Base-by-base conservation (phyloP, 2,888 invertebrate species). In the Pristionchus fissidentatus region DNA sequence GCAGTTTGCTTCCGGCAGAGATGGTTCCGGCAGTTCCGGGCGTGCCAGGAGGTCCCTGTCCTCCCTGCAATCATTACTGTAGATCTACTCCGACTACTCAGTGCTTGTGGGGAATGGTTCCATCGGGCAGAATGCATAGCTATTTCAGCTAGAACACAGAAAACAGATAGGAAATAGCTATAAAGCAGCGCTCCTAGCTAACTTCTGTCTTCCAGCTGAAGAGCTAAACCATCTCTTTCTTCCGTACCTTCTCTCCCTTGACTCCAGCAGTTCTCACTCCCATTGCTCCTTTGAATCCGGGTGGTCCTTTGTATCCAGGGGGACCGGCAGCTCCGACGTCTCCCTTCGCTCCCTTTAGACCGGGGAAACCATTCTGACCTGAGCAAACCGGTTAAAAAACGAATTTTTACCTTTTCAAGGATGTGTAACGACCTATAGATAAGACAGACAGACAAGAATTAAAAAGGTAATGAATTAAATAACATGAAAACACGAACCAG, bases 191-290 rank as follows among this genome's bases (percentile, higher is more conserved):
- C n/a, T n/a, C n/a, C n/a, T n/a, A n/a, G n/a, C n/a, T n/a, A n/a
- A n/a, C n/a, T n/a, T n/a, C n/a, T n/a, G n/a, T n/a, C n/a, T n/a
- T n/a, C n/a, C n/a, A n/a, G n/a, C n/a, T n/a, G n/a, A n/a, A n/a
- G n/a, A n/a, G n/a, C n/a, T n/a, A n/a, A n/a, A n/a, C n/a, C n/a
- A n/a, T 26, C 41, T 75, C 32, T 22, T 75, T 5, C 78, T 5
- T 0, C 35, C 55, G 13, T 81, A 91, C 91, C 84, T 91, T 91
- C 85, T 91, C 91, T 87, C 91, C 91, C 86, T 91, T 91, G 38
- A 90, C 83, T 83, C 91, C 91, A 32, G 89, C 88, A 60, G 90
- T 91, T 83, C 91, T 85, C 83, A 87, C 84, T 84, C 91, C 91
- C 87, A 89, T 88, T 73, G 87, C 83, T 83, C 92, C 92, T 83